Conservation (phyloP, 2,888 invertebrate genomes). For the Epinotia bilunana region DNA sequence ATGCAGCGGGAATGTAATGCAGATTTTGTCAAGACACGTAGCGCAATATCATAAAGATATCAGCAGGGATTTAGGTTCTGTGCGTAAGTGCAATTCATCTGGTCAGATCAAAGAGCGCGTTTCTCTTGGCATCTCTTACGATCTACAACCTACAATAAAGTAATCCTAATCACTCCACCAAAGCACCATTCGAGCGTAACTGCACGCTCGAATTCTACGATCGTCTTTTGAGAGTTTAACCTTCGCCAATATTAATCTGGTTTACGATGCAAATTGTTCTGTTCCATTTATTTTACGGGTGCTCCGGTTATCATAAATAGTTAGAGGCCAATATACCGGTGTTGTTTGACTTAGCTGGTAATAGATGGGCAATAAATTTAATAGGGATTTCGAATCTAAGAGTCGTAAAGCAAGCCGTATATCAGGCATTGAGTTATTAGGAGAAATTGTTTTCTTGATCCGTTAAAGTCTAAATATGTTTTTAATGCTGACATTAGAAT, state of each 20-base stretch:
- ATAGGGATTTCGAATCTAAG: constrained; percentile 33
- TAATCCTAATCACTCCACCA: constrained; percentile 46
- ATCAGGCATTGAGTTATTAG: constrained; percentile 34
- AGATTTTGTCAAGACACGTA: constrained; percentile 52
- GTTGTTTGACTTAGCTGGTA: constrained; percentile 35
- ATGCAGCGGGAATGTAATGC: constrained; percentile 47
- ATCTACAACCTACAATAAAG: constrained; percentile 63
- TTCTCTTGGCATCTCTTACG: constrained; percentile 61
- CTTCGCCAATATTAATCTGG: constrained; percentile 61
- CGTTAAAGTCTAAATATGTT: constrained; percentile 32
- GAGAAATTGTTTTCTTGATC: constrained; percentile 20
- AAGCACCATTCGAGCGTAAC: constrained; percentile 30
- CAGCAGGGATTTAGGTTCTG: constrained; percentile 64
- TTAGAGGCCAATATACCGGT: constrained; percentile 37
- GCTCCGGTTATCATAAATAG: constrained; percentile 41
- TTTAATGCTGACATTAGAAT: constrained; percentile 4
- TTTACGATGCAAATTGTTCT: constrained; percentile 59
- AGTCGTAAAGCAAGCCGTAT: constrained; percentile 31
- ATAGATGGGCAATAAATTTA: constrained; percentile 40
- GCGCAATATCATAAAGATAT: constrained; percentile 67
- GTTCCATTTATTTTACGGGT: constrained; percentile 59
- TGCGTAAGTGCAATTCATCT: constrained; percentile 63
- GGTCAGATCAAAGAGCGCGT: constrained; percentile 71
- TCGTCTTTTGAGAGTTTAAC: constrained; percentile 52
- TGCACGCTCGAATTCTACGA: constrained; percentile 25